Conservation (phyloP, 2,888 invertebrate species). For the Stenichneumon culpator region DNA sequence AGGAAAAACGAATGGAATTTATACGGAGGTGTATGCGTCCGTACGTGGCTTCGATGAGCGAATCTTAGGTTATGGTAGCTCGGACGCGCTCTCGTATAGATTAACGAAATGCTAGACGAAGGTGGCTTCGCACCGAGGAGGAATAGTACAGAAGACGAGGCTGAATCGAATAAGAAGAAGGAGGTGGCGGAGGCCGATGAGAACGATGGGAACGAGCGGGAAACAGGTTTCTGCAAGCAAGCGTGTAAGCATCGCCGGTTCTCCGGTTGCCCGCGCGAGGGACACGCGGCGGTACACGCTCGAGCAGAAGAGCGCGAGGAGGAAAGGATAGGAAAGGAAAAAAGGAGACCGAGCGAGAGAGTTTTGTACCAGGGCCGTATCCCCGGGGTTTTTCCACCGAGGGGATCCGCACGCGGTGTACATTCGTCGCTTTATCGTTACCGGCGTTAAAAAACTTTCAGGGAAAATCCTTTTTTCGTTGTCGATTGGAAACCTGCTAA, state of each 20-base stretch:
- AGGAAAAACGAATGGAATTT: neutral
- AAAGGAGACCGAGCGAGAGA: conserved; percentile 47
- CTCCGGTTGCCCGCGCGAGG: conserved; percentile 61
- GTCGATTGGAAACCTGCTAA: too few species aligned
- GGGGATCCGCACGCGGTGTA: neutral
- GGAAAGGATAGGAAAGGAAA: conserved; percentile 39
- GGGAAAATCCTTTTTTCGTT: too few species aligned
- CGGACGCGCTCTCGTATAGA: neutral
- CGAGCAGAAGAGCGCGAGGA: conserved; percentile 61
- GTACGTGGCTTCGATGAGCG: neutral
- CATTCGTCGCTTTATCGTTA: neutral
- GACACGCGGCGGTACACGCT: conserved; percentile 65
- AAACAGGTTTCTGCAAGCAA: conserved; percentile 83
- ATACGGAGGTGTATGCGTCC: neutral
- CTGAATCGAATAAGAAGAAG: conserved; percentile 13
- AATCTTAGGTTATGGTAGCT: conserved; percentile 2
- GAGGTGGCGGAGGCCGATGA: conserved; percentile 53
- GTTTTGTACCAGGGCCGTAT: conserved; percentile 70
- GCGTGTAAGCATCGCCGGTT: conserved; percentile 66
- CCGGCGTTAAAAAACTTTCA: too few species aligned
- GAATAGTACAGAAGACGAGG: conserved; percentile 6
- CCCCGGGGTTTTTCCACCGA: neutral
- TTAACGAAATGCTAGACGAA: neutral
- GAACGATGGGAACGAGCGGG: conserved; percentile 70
- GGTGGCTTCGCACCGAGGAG: conserved; percentile 7